Evolutionary conservation across 2,797 vertebrate species (phyloP).

Genomic region (Columba guinea): DNA sequence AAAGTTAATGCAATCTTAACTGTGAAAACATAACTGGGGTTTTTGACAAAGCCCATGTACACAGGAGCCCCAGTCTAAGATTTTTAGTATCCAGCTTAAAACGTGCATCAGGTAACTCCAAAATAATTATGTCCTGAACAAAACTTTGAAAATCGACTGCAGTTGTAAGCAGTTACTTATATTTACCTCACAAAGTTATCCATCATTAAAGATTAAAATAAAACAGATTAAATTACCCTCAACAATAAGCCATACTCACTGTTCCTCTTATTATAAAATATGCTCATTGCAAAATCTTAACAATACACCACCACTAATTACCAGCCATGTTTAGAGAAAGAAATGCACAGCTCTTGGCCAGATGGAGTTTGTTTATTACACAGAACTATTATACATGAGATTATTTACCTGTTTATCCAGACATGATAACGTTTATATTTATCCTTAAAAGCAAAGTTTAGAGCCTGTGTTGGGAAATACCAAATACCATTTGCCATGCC

Average conservation of each 20-base stretch:
- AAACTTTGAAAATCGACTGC: neutral
- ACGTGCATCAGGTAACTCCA: neutral
- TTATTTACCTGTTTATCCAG: constrained; percentile 65
- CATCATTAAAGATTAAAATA: neutral
- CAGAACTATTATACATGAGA: neutral
- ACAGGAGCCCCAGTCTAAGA: neutral
- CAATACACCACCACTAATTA: neutral
- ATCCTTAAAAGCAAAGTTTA: constrained; percentile 75
- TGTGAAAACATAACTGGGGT: neutral
- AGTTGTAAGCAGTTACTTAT: neutral
- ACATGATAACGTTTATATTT: constrained; percentile 67
- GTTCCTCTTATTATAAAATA: neutral
- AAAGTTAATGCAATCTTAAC: neutral
- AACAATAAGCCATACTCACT: neutral
- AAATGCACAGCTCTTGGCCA: neutral
- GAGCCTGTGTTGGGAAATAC: constrained; percentile 68
- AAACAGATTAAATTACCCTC: neutral
- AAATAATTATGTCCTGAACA: neutral
- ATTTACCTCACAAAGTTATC: neutral
- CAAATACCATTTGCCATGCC: constrained; percentile 50
- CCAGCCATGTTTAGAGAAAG: neutral
- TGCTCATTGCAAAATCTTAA: neutral
- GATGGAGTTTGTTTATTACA: neutral
- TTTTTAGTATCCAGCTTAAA: neutral
- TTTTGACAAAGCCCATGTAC: neutral